phyloP scores from a whole-genome alignment of 2,888 invertebrate genomes.

The Stenotaenia linearis region DNA sequence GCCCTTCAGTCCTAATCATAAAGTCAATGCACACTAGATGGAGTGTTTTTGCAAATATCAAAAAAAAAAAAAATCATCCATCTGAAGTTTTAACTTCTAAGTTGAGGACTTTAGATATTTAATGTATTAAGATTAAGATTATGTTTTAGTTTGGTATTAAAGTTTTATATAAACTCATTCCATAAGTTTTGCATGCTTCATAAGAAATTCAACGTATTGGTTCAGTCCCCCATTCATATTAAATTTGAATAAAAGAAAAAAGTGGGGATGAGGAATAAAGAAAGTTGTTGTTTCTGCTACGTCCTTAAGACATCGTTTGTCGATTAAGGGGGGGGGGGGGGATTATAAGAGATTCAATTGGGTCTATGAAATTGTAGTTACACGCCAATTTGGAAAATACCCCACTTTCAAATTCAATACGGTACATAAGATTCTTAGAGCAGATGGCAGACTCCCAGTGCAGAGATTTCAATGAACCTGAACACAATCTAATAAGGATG shows the following conservation, averaged over 20 bases:
- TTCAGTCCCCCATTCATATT: too few relatives aligned
- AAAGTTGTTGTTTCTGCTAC: too few relatives aligned
- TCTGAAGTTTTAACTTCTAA: too few relatives aligned
- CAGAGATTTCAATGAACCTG: slow-evolving; percentile 15
- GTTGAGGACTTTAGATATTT: background rate
- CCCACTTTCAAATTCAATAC: slow-evolving; percentile 7
- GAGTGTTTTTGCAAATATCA: slow-evolving; percentile 13
- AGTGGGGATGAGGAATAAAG: too few relatives aligned
- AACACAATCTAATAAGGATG: slow-evolving; percentile 19
- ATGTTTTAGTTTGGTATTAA: background rate
- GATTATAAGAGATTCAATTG: too few relatives aligned
- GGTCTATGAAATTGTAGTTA: background rate
- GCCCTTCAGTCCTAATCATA: slow-evolving; percentile 19
- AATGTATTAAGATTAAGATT: background rate
- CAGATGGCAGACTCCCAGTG: slow-evolving; percentile 19
- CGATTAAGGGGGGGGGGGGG: too few relatives aligned
- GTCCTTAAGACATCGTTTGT: too few relatives aligned
- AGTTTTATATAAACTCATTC: background rate
- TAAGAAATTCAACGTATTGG: background rate
- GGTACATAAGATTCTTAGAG: background rate
- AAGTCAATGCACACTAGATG: slow-evolving; percentile 11
- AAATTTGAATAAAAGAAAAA: too few relatives aligned
- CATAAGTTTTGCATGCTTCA: too few relatives aligned
- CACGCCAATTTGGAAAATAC: background rate
- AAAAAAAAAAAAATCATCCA: background rate